Evolutionary conservation across 2,888 invertebrate species (phyloP), one percentile per base, ranked within the genome.

Genomic region (Dynastes tityus): DNA sequence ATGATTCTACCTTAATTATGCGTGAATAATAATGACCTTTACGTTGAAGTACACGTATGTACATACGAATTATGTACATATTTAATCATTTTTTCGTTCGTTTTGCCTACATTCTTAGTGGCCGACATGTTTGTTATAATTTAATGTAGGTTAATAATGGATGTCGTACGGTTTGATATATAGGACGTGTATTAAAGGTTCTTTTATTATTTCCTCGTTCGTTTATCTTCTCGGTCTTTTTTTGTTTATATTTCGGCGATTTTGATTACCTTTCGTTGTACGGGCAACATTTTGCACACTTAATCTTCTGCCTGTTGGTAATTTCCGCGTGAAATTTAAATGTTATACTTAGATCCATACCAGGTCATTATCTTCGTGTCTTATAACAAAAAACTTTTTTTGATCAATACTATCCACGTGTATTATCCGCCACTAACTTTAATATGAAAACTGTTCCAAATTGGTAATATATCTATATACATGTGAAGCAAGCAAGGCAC

Each of bases 61-160:
- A 27, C 40, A 22, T 63, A 29, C 37, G 11, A 53, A 29, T 53
- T 9, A 49, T 68, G 37, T 51, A 53, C 22, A 32, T 74, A 29
- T n/a, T 16, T 32, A 53, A 22, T 32, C 49, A 49, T 4, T 40
- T 51, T 75, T 64, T n/a, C 63, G 22, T 63, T 27, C 63, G 16
- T 73, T 27, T 58, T 61, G 16, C 40, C 22, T 49, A 27, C 49
- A 45, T 74, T 32, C 40, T 22, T 45, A 61, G 1, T 27, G 11
- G 51, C 29, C 37, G 11, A 32, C 55, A 16, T n/a, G 11, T 29
- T 51, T n/a, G 64, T 58, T 58, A 8, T 76, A 67, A 51, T 76
- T 76, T 65, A 76, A 76, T 51, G 76, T 76, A 67, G 76, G 76
- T 76, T 76, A 76, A 68, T 76, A 68, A 76, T 65, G 68, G 58